Percentiles rank a stretch among this genome's conserved stretches.
These are phyloP conservation scores for Rhincodon typus DNA, from an alignment of 2,797 vertebrate species.

Conservation along the genomic window DNA sequence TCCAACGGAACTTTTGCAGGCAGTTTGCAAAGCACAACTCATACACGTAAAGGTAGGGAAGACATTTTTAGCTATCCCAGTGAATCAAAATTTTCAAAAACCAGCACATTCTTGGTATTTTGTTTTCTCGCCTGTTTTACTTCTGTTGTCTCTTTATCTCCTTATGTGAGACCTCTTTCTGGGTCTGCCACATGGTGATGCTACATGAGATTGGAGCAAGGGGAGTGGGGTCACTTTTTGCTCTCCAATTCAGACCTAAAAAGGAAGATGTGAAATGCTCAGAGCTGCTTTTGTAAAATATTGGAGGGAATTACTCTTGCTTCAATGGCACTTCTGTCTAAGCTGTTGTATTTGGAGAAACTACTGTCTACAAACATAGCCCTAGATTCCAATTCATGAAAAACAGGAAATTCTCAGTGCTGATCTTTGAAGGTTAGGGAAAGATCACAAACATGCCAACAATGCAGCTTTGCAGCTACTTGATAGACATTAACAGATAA, in stretches of 20 bases:
- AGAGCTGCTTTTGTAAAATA: not conserved
- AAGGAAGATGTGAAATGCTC: not conserved
- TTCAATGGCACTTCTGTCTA: not conserved
- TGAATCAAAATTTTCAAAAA: not conserved
- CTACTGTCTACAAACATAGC: not conserved
- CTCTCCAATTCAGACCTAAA: not conserved
- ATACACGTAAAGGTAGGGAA: not conserved
- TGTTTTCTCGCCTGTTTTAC: not conserved
- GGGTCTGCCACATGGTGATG: not conserved
- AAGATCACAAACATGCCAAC: too few relatives aligned
- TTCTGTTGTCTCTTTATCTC: not conserved
- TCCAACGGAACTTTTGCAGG: too few relatives aligned
- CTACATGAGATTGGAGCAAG: not conserved
- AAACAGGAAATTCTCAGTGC: not conserved
- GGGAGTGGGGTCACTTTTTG: not conserved
- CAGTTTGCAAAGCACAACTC: not conserved
- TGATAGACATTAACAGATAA: not conserved
- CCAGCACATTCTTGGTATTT: not conserved
- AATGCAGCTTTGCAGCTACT: not conserved
- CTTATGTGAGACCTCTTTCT: not conserved
- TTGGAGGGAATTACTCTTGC: not conserved
- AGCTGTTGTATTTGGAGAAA: not conserved
- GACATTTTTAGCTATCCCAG: too few relatives aligned
- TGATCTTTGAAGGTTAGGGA: not conserved
- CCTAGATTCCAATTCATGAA: not conserved